phyloP scores from a whole-genome alignment of 2,888 invertebrate species.

The Axea sp. region DNA sequence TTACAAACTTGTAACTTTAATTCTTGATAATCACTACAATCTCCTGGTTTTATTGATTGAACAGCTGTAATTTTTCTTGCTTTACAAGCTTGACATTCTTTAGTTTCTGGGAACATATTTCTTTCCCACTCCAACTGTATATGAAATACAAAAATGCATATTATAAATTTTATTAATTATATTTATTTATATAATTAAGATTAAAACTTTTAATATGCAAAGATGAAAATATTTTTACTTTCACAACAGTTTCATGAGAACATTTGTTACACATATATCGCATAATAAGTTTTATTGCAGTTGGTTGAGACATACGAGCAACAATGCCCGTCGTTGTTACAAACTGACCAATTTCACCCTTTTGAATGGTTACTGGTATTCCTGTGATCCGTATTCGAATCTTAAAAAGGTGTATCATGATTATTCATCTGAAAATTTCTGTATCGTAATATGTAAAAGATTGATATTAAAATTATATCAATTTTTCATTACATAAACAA shows the following conservation, averaged over 20 bases:
- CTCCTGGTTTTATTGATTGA: constrained; percentile 80
- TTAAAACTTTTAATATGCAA: no score
- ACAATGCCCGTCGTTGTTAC: constrained; percentile 84
- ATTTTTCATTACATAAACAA: no score
- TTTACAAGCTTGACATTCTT: constrained; percentile 72
- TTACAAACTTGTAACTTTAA: constrained; percentile 86
- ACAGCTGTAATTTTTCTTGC: constrained; percentile 72
- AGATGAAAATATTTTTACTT: constrained; percentile 80
- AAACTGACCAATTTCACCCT: constrained; percentile 73
- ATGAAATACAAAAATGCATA: neutral
- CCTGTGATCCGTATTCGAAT: constrained; percentile 73
- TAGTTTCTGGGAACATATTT: constrained; percentile 69
- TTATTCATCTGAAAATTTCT: no score
- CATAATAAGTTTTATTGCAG: constrained; percentile 88
- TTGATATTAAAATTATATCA: no score
- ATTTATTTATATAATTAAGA: constrained; percentile 1
- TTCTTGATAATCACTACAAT: constrained; percentile 91
- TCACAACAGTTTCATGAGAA: constrained; percentile 83
- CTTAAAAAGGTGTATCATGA: constrained; percentile 65
- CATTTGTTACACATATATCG: constrained; percentile 89
- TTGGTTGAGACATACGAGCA: constrained; percentile 83
- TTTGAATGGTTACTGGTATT: constrained; percentile 83
- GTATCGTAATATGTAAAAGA: no score
- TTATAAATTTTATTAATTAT: neutral
- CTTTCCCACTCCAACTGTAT: constrained; percentile 75